Evolutionary conservation across 1,140 invertebrate genomes (phyloP).

Genomic region (Homarus americanus): DNA sequence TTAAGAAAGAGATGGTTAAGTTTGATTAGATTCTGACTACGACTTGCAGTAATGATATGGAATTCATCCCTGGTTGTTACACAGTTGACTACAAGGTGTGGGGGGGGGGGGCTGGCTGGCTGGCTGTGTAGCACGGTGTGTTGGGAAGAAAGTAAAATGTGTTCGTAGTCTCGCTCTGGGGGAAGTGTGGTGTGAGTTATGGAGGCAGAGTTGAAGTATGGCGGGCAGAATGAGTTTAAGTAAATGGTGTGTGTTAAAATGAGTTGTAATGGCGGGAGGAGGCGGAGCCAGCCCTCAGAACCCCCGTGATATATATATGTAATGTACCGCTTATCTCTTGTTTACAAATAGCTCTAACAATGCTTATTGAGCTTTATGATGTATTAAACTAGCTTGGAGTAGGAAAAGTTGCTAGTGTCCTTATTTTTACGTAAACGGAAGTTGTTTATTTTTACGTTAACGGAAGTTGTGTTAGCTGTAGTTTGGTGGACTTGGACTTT

Average conservation of each 20-base stretch:
- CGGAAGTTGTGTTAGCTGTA: no score
- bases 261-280: conserved; percentile 11
- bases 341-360: not conserved
- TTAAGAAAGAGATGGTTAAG: no score
- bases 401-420: no score
- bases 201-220: conserved; percentile 12
- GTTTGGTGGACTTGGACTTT: no score
- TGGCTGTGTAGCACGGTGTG: no score
- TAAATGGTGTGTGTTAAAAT: conserved; percentile 37
- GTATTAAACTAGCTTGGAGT: not conserved
- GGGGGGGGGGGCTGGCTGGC: no score
- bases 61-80: no score
- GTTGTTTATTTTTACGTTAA: no score
- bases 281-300: not conserved
- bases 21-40: no score
- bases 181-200: conserved; percentile 18
- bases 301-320: not conserved
- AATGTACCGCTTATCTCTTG: not conserved
- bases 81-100: no score
- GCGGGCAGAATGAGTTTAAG: not conserved
- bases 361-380: conserved; percentile 14
- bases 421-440: no score
- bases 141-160: not conserved
- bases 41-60: no score
- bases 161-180: not conserved